Percentiles rank a stretch among this genome's conserved stretches.
Conservation (phyloP, 2,797 vertebrate genomes). For the Notolepis coatsorum region DNA sequence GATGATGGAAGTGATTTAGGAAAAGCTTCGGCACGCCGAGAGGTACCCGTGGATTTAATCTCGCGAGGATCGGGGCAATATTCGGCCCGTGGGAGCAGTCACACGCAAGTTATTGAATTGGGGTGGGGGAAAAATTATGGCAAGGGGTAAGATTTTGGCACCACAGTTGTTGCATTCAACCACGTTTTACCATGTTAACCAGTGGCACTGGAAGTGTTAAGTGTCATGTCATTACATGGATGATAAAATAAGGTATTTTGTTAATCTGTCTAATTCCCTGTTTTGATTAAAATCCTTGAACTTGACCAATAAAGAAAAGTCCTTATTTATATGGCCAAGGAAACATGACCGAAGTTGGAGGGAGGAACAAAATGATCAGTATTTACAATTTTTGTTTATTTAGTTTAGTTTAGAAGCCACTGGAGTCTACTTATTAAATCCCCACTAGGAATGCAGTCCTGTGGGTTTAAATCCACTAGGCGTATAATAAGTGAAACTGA, state of each 20-base stretch:
- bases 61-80: no score
- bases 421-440: slow-evolving; percentile 4
- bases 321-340: no score
- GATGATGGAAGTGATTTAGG: no score
- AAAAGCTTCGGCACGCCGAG: no score
- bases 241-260: neutral
- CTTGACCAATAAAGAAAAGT: no score
- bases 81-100: no score
- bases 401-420: neutral
- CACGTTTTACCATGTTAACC: neutral
- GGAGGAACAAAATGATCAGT: neutral
- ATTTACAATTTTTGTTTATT: neutral
- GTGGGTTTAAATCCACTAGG: slow-evolving; percentile 21
- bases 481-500: slow-evolving; percentile 15
- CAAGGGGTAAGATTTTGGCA: no score
- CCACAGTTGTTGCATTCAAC: neutral
- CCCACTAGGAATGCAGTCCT: slow-evolving; percentile 14
- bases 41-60: no score
- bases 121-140: no score
- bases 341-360: neutral
- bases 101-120: no score
- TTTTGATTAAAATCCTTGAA: no score
- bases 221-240: neutral
- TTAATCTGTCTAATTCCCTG: neutral
- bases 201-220: neutral